Base-by-base conservation (phyloP, 2,888 invertebrate genomes). In the Sussaba pulchella region DNA sequence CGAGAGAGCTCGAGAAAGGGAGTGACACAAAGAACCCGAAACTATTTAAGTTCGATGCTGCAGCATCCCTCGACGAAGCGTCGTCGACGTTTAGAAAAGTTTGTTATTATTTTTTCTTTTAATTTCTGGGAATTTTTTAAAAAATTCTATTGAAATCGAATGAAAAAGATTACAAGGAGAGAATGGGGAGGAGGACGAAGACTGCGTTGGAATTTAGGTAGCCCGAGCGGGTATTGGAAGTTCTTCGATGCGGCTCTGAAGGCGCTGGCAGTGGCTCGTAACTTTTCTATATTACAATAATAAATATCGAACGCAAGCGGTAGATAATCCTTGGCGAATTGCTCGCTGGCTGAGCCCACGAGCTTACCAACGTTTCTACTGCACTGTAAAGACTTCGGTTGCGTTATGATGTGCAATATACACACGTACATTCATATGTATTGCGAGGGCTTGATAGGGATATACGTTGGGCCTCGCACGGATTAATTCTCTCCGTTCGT, bases 261-360 rank as follows among this genome's bases (percentile, higher is more conserved):
- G n/a, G n/a, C n/a, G n/a, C n/a, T n/a, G n/a, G n/a, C n/a, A n/a
- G 19, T 69, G 14, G 63, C 76, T 70, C 76, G 76, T 77, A 64
- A 63, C 70, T 70, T 70, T 71, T 43, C 63, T 70, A 70, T 77
- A 70, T 77, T 70, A 63, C 69, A 54, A 77, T 57, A 70, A 77
- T 77, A 77, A 77, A 77, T 77, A 77, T 77, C 45, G 64, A 70
- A 77, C 45, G 31, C 76, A 64, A 70, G 76, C 76, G 63, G 75
- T 50, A 69, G 67, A 75, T 75, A 75, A 75, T 75, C 67, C 75
- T 67, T 67, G 75, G 67, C 67, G 75, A 70, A 77, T 70, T 54
- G 70, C 45, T 41, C 43, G 76, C 63, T 70, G 70, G 70, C 52
- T 69, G 26, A 24, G 47, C 10, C 59, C 70, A 63, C 54, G 70